Conservation (phyloP, 2,797 vertebrate genomes). For the Garrulus glandarius region DNA sequence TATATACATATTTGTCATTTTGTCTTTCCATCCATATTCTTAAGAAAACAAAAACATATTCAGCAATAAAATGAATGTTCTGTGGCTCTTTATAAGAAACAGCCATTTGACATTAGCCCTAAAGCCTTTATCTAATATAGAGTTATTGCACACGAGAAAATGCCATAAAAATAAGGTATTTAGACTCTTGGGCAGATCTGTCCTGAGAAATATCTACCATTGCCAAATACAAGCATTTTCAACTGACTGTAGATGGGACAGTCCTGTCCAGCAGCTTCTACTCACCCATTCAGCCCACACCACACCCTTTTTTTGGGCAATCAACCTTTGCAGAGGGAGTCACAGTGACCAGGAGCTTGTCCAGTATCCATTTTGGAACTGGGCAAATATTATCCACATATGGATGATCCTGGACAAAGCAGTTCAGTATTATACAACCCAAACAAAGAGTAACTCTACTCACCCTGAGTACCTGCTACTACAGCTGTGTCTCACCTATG, state of each 20-base stretch:
- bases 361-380: background rate
- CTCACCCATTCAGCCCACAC: background rate
- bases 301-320: background rate
- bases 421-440: background rate
- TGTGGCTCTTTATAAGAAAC: slow-evolving; percentile 12
- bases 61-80: slow-evolving; percentile 24
- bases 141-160: background rate
- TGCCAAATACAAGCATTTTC: background rate
- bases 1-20: slow-evolving; percentile 9
- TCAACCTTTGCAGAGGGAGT: background rate
- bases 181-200: background rate
- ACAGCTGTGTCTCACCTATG: background rate
- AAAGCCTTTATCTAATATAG: slow-evolving; percentile 7
- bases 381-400: accelerated
- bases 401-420: background rate
- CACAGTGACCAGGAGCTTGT: background rate
- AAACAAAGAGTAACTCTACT: background rate
- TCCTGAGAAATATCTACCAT: background rate
- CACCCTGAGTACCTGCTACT: background rate
- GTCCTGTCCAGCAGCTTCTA: background rate
- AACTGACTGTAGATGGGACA: background rate
- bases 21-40: slow-evolving; percentile 14
- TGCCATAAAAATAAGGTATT: background rate
- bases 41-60: slow-evolving; percentile 29
- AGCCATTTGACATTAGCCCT: slow-evolving; percentile 14